These are phyloP conservation scores for Troilus luridus DNA, from an alignment of 2,888 invertebrate species.

Conservation along the genomic window DNA sequence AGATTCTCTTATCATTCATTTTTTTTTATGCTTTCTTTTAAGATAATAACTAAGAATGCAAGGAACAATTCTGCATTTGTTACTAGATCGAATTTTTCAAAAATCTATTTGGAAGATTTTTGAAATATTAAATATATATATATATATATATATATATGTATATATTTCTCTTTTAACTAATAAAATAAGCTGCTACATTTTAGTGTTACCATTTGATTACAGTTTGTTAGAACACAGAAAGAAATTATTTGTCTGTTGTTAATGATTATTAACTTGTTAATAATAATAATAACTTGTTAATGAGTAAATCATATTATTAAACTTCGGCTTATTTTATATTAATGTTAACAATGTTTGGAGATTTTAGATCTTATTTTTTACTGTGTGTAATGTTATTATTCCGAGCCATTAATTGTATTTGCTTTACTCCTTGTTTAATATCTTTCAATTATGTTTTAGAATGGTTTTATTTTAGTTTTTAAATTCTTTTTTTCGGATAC, in stretches of 20 bases:
- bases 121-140: not conserved
- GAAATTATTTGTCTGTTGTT: not conserved
- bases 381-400: not conserved
- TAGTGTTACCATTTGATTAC: not conserved
- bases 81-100: not conserved
- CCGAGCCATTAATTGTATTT: conserved; percentile 43
- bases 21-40: not conserved
- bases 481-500: not conserved
- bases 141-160: too few relatives aligned
- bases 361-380: not conserved
- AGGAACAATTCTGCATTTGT: not conserved
- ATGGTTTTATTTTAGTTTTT: not conserved
- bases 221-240: not conserved
- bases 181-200: not conserved
- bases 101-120: not conserved
- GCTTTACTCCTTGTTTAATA: not conserved
- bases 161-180: not conserved
- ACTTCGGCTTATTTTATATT: not conserved
- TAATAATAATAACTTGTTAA: too few relatives aligned
- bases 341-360: not conserved
- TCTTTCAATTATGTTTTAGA: not conserved
- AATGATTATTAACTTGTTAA: not conserved
- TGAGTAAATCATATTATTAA: not conserved
- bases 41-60: not conserved
- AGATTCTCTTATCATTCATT: not conserved